Conservation (phyloP, 2,113 vertebrate genomes). For the Otocyon megalotis region DNA sequence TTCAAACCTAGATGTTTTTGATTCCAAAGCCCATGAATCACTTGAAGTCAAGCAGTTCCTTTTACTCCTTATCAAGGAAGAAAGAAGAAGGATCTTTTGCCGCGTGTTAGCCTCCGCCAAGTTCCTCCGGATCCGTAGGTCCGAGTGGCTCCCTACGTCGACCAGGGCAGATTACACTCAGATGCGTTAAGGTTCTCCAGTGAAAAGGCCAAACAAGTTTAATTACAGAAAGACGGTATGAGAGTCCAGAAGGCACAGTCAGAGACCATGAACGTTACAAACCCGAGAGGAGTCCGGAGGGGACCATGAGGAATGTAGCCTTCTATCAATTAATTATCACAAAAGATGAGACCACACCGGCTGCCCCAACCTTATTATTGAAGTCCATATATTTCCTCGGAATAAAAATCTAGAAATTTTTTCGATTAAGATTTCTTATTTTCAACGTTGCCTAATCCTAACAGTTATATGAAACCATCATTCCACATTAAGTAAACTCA, state of each 20-base stretch:
- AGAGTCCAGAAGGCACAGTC: constrained; percentile 46
- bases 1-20: not conserved
- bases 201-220: constrained; percentile 33
- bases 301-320: not conserved
- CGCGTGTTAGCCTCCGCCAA: not conserved
- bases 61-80: not conserved
- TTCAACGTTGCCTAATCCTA: constrained; percentile 71
- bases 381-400: constrained; percentile 47
- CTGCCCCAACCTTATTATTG: constrained; percentile 34
- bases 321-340: constrained; percentile 40
- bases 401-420: constrained; percentile 62
- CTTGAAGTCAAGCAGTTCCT: not conserved
- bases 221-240: constrained; percentile 25
- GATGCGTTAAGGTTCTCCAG: constrained; percentile 31
- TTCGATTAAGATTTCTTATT: constrained; percentile 69
- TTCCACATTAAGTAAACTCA: constrained; percentile 78
- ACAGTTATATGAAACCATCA: constrained; percentile 73
- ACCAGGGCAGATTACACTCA: constrained; percentile 27
- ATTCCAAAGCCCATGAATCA: not conserved
- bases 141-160: not conserved
- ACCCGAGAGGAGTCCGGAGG: constrained; percentile 5
- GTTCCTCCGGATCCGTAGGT: not conserved
- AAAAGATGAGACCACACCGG: constrained; percentile 34
- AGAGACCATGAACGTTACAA: not conserved
- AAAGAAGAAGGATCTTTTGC: not conserved